phyloP scores from a whole-genome alignment of 2,113 vertebrate species.

The Phoenicopterus ruber region DNA sequence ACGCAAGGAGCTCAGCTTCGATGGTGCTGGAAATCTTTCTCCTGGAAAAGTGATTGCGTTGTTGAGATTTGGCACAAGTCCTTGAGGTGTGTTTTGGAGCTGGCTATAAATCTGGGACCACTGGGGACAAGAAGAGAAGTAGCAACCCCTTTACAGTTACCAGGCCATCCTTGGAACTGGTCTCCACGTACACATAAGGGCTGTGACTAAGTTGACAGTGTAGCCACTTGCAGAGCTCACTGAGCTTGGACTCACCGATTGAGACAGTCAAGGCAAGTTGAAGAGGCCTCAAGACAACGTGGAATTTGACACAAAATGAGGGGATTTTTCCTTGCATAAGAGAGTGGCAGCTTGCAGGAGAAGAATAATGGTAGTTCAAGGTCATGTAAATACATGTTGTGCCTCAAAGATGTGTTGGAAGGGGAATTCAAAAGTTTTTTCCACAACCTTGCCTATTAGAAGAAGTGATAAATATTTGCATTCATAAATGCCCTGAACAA shows the following conservation, averaged over 20 bases:
- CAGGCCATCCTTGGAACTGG: not conserved
- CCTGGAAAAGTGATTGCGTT: not conserved
- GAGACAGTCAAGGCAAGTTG: not conserved
- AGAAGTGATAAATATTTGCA: not conserved
- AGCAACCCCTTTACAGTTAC: not conserved
- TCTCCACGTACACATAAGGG: not conserved
- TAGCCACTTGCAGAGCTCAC: not conserved
- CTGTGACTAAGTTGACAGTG: not conserved
- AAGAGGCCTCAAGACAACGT: not conserved
- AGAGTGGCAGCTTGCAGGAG: not conserved
- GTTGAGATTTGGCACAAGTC: not conserved
- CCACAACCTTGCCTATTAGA: not conserved
- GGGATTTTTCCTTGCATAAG: not conserved
- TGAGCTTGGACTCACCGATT: not conserved
- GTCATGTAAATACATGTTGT: not conserved
- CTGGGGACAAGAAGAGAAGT: not conserved
- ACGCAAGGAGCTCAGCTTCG: not conserved
- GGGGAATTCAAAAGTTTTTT: not conserved
- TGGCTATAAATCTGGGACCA: not conserved
- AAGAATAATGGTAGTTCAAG: not conserved
- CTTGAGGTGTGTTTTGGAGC: not conserved
- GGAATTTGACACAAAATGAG: not conserved
- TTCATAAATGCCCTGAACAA: not conserved
- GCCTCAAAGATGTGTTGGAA: not conserved
- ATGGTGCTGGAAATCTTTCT: not conserved